These are phyloP conservation scores for Turdus rufiventris DNA, from an alignment of 2,113 vertebrate genomes.

Conservation along the genomic window DNA sequence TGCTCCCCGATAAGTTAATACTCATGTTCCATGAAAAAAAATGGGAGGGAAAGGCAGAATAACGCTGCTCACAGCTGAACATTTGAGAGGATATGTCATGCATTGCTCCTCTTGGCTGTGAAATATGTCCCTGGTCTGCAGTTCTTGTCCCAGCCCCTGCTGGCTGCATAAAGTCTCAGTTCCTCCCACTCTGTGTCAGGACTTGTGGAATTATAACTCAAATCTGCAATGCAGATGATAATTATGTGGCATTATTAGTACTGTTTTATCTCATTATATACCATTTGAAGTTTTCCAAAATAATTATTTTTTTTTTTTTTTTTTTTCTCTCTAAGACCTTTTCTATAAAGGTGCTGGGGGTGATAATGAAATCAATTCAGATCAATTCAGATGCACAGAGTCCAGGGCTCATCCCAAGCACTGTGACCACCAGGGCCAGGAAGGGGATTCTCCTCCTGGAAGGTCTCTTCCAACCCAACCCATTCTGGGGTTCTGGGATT, in stretches of 20 bases:
- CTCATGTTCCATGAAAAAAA: neutral
- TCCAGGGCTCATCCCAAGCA: no score
- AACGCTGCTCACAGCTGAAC: neutral
- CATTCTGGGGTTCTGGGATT: neutral
- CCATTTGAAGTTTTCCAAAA: neutral
- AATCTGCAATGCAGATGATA: neutral
- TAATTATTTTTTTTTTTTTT: neutral
- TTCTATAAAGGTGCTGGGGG: neutral
- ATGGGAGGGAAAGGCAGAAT: neutral
- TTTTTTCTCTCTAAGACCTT: neutral
- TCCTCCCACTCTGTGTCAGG: neutral
- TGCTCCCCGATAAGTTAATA: neutral
- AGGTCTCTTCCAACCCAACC: no score
- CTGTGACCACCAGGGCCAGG: no score
- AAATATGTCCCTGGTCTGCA: neutral
- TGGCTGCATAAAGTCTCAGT: neutral
- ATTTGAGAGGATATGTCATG: neutral
- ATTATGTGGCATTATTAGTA: neutral
- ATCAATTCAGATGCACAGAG: neutral
- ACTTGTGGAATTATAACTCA: neutral
- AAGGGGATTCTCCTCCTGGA: no score
- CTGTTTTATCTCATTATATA: neutral
- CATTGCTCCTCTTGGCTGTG: neutral
- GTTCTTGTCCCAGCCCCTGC: neutral
- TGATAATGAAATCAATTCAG: neutral